phyloP scores from a whole-genome alignment of 2,888 invertebrate species.

The Melipona beecheii region DNA sequence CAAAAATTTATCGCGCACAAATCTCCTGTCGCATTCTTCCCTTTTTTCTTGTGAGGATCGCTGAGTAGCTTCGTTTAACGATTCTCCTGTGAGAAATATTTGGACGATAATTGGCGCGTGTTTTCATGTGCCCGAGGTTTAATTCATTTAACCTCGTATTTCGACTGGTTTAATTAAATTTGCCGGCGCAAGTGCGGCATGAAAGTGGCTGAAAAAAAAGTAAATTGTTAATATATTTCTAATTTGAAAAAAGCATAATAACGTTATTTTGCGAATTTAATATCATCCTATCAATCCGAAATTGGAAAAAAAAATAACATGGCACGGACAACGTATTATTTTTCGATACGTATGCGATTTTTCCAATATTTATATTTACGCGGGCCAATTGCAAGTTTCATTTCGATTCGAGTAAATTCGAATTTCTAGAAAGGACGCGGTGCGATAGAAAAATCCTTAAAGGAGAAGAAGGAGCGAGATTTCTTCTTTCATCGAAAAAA shows the following conservation, averaged over 20 bases:
- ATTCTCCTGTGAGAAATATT: background rate
- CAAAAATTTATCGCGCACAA: too few relatives aligned
- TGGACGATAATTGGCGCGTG: background rate
- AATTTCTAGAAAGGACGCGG: background rate
- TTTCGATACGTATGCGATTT: background rate
- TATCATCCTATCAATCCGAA: background rate
- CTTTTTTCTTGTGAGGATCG: too few relatives aligned
- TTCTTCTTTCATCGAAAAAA: background rate
- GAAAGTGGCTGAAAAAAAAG: background rate
- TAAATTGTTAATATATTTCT: background rate
- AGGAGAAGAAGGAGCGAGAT: background rate
- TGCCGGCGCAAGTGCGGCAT: background rate
- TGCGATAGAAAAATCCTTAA: background rate
- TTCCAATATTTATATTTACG: too few relatives aligned
- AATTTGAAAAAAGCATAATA: background rate
- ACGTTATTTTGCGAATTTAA: constrained; percentile 1
- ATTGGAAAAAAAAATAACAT: background rate
- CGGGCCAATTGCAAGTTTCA: background rate
- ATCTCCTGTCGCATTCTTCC: too few relatives aligned
- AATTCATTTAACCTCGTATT: background rate
- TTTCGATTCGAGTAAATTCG: background rate
- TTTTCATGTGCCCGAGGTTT: background rate
- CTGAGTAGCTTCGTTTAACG: background rate
- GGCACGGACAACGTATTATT: background rate
- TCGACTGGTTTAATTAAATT: background rate